Evolutionary conservation across 37 sponge, comb jelly and placozoan species (phyloP), one percentile per base, ranked within the genome.

Genomic region (Lycopodina hypogea): DNA sequence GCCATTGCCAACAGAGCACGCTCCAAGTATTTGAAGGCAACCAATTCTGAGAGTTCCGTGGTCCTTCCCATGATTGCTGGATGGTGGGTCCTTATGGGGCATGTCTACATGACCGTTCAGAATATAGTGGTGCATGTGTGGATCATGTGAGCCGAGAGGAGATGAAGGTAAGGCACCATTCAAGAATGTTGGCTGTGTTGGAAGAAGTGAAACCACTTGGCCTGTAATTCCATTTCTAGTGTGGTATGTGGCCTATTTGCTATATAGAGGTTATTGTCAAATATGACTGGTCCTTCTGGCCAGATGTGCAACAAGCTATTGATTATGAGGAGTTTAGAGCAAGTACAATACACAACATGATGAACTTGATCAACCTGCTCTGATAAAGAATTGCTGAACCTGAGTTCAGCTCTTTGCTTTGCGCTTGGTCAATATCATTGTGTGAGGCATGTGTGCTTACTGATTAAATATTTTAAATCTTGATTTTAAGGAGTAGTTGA

Each of bases 11-110:
- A 42, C 32, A 75, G 84, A 63, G 95, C 95, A 3, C 40, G 71
- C 4, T n/a, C 34, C 32, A 77, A 26, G 48, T 63, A 55, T 24
- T 22, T 63, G 1, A 3, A 56, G 2, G 33, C 1, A 2, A 59
- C 29, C 24, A 38, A 2, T 4, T 0, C 2, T 11, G 23, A 2
- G 7, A 15, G 53, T 42, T 21, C 6, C 52, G 14, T 42, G 39
- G 37, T n/a, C 11, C n/a, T 48, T 29, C 71, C 71, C 58, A 75
- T 93, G 37, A 79, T 96, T 24, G 96, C 93, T 71, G 96, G 94
- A 23, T 96, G 3, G 90, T 96, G 19, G 96, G 96, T 21, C 93
- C 96, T 15, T 96, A 88, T 78, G 96, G 92, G 30, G 93, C 92
- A 1, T 94, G 78, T 41, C 86, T 68, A 22, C 88, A 80, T 53